Percentiles rank a stretch among this genome's conserved stretches.
phyloP scores from a whole-genome alignment of 2,888 invertebrate genomes.

The Andrena bicolor region DNA sequence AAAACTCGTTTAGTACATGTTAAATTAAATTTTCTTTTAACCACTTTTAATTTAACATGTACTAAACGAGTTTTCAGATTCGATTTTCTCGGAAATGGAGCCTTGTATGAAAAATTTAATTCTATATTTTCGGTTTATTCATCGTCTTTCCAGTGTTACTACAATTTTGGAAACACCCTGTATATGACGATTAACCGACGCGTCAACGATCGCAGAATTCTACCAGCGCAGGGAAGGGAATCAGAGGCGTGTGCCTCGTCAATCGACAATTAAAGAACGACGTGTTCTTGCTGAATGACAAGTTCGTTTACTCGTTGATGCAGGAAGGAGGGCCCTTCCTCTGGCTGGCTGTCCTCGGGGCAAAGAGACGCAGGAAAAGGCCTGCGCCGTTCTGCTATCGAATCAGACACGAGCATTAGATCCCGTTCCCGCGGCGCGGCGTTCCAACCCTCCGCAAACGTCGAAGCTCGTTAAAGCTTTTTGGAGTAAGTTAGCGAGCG shows the following conservation, averaged over 20 bases:
- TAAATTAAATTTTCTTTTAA: no score
- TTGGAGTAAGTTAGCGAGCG: conserved; percentile 75
- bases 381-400: conserved; percentile 27
- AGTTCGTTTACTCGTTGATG: conserved; percentile 28
- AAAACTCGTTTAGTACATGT: no score
- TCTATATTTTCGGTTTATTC: no score
- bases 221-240: not conserved
- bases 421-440: conserved; percentile 31
- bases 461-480: conserved; percentile 82
- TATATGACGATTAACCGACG: not conserved
- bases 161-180: no score
- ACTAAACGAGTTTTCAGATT: no score
- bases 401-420: conserved; percentile 58
- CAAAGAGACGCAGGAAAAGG: conserved; percentile 24
- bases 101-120: no score
- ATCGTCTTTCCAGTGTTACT: no score
- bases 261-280: conserved; percentile 38
- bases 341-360: conserved; percentile 26
- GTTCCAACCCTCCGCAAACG: conserved; percentile 76
- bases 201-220: not conserved
- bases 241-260: not conserved
- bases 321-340: conserved; percentile 33
- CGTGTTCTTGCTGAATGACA: conserved; percentile 8
- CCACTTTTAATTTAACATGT: no score
- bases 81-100: no score